These are phyloP conservation scores for Chlorodrepanis virens DNA, from an alignment of 2,113 vertebrate genomes.

Conservation along the genomic window DNA sequence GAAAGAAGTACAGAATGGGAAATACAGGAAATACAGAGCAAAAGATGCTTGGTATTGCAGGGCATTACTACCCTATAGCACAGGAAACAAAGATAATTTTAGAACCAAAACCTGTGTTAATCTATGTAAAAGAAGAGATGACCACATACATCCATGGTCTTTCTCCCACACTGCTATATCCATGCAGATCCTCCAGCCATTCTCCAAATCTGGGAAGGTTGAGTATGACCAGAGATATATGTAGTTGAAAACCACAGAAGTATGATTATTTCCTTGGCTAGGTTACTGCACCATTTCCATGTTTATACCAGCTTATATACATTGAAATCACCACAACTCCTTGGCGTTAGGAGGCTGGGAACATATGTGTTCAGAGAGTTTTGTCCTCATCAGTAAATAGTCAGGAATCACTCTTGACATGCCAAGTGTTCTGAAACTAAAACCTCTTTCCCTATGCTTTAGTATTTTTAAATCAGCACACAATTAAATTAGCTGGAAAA, in stretches of 20 bases:
- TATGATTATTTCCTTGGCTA: background rate
- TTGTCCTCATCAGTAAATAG: background rate
- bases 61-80: background rate
- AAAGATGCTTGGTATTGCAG: background rate
- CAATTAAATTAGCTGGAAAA: background rate
- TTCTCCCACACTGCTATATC: background rate
- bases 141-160: background rate
- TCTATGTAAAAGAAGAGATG: background rate
- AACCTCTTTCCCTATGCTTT: background rate
- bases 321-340: background rate
- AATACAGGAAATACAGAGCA: background rate
- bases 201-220: background rate
- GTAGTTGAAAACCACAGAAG: background rate
- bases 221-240: background rate
- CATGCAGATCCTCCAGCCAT: background rate
- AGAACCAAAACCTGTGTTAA: background rate
- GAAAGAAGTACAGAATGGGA: background rate
- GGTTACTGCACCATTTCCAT: background rate
- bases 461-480: background rate
- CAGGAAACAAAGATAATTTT: background rate
- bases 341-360: background rate
- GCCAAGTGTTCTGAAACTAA: background rate
- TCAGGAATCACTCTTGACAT: background rate
- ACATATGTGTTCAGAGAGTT: rapidly evolving
- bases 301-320: background rate